Base-by-base conservation (phyloP, 2,888 invertebrate species). In the Tricholauxania praeusta region DNA sequence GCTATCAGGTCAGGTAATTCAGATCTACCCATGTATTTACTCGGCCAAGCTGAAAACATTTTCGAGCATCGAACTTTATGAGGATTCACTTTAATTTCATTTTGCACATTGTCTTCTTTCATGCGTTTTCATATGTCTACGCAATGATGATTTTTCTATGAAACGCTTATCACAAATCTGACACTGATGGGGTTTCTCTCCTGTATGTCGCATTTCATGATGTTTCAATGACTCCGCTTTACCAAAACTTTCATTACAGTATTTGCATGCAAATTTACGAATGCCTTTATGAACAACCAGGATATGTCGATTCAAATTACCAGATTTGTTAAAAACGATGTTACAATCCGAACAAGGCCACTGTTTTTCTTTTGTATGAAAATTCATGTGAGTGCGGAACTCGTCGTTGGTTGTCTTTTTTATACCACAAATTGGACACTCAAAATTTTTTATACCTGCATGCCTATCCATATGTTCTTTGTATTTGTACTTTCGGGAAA, bases 151-250 rank as follows among this genome's bases (percentile, higher is more conserved):
- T 1, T 73, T 67, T 67, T 82, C 82, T 14, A 81, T 81, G 62
- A 82, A 82, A 14, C 79, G 72, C 57, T 80, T 81, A 0, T 74
- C 77, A 71, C 81, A 82, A 7, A 79, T 69, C 8, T 68, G 65
- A 28, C 81, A 81, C 17, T 71, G 76, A 39, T 79, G 79, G 12
- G 80, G 81, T 19, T 79, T 80, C 52, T 80, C 80, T 0, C 81
- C 81, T 0, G 81, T 81, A 49, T 82, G 81, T 1, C 78, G 64
- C 79, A 81, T 79, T 75, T 79, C 80, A 70, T 82, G 82, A 75
- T 80, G 79, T 53, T 80, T 79, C 14, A 81, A 72, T 12, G 81
- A 79, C 62, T 82, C 80, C 1, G 78, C 76, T 65, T 82, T 82
- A 7, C 79, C 79, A 62, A 82, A 82, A 39, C 78, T 78, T 63